Evolutionary conservation across 2,888 invertebrate species (phyloP).

Genomic region (Ochlodes sylvanus): DNA sequence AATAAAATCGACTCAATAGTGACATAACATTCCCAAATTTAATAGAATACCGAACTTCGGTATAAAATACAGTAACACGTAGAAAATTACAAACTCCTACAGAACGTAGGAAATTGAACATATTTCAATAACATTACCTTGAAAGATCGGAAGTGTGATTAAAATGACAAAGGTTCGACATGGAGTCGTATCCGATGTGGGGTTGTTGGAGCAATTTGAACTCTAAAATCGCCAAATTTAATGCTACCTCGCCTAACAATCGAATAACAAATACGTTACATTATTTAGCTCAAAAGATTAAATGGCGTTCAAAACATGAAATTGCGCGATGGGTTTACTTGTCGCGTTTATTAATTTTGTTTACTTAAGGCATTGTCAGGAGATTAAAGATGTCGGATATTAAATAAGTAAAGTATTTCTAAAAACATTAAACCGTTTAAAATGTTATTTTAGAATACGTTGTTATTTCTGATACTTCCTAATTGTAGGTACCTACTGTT

Average conservation of each 20-base stretch:
- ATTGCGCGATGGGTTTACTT: slow-evolving; percentile 56
- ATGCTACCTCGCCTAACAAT: slow-evolving; percentile 55
- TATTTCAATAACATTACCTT: slow-evolving; percentile 84
- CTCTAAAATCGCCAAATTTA: slow-evolving; percentile 58
- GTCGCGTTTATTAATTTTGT: slow-evolving; percentile 43
- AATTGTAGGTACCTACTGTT: too few relatives aligned
- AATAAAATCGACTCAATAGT: slow-evolving; percentile 17
- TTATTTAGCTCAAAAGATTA: slow-evolving; percentile 53
- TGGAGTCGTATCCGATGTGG: slow-evolving; percentile 60
- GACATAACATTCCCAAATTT: slow-evolving; percentile 4
- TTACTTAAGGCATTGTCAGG: too few relatives aligned
- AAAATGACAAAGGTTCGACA: slow-evolving; percentile 84
- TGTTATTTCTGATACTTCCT: too few relatives aligned
- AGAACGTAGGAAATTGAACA: slow-evolving; percentile 80
- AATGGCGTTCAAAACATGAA: slow-evolving; percentile 51
- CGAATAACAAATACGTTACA: slow-evolving; percentile 56
- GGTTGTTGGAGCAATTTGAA: slow-evolving; percentile 59
- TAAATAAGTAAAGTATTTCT: too few relatives aligned
- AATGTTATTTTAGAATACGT: too few relatives aligned
- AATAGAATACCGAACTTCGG: slow-evolving; percentile 25
- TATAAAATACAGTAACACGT: slow-evolving; percentile 52
- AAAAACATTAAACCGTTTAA: too few relatives aligned
- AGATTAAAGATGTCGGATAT: too few relatives aligned
- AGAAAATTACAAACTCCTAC: slow-evolving; percentile 68
- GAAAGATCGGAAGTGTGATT: slow-evolving; percentile 83